Conservation (phyloP, 2,113 vertebrate species). For the Thalassoma bifasciatum region DNA sequence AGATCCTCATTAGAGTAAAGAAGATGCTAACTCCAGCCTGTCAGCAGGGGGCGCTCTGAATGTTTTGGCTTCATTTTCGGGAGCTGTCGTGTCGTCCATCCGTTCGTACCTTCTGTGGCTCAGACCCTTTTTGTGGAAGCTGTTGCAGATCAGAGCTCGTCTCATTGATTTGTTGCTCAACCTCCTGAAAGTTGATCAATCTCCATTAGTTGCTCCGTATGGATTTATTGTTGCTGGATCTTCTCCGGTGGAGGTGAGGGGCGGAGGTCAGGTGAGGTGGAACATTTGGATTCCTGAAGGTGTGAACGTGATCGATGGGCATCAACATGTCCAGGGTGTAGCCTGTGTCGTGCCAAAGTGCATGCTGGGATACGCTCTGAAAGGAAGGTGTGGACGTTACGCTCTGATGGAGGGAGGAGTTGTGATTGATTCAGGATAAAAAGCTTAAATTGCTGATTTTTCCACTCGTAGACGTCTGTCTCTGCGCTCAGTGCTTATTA, state of each 20-base stretch:
- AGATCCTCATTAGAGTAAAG: too few relatives aligned
- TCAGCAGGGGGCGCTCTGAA: too few relatives aligned
- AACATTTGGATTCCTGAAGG: not conserved
- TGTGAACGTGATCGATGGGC: not conserved
- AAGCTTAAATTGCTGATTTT: too few relatives aligned
- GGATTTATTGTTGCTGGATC: not conserved
- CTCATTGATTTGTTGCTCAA: not conserved
- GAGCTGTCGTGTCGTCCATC: too few relatives aligned
- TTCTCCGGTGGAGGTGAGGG: not conserved
- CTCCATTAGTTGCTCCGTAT: not conserved
- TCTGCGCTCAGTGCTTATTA: too few relatives aligned
- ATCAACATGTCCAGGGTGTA: conserved; percentile 1
- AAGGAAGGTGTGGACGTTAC: not conserved
- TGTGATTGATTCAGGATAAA: not conserved
- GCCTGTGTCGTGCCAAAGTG: not conserved
- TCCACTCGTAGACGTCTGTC: too few relatives aligned
- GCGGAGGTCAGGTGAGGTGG: not conserved
- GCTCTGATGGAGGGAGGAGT: not conserved
- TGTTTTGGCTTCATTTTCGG: too few relatives aligned
- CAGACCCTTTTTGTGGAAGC: too few relatives aligned
- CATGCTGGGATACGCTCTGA: conserved; percentile 29
- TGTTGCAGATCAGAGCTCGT: not conserved
- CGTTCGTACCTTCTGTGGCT: too few relatives aligned
- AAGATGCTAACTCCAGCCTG: too few relatives aligned
- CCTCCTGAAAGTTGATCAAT: conserved; percentile 9